Conservation (phyloP, 2,888 invertebrate genomes). For the Hybos culiciformis region DNA sequence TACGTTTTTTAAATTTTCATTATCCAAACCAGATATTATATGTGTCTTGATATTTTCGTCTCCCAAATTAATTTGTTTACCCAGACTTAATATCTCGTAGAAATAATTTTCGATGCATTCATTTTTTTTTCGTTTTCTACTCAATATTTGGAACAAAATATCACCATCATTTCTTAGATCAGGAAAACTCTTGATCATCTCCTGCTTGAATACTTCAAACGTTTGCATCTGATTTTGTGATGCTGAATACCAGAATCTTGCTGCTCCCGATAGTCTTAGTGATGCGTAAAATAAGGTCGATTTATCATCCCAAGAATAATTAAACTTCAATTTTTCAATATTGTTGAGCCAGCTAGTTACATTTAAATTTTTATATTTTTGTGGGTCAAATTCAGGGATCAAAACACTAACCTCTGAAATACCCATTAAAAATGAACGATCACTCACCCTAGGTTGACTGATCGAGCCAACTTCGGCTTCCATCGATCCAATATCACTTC, state of each 20-base stretch:
- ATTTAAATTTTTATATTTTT: background rate
- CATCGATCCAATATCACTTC: too few relatives aligned
- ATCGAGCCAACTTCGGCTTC: too few relatives aligned
- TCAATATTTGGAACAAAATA: background rate
- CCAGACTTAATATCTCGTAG: background rate
- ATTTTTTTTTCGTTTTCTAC: background rate
- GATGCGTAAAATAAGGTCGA: conserved; percentile 3
- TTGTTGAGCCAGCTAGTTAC: background rate
- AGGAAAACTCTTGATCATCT: background rate
- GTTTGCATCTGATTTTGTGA: background rate
- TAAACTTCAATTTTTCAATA: background rate
- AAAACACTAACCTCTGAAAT: background rate
- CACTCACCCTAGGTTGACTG: too few relatives aligned
- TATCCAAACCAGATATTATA: background rate
- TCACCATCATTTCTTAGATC: background rate
- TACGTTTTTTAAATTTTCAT: background rate
- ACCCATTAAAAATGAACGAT: background rate
- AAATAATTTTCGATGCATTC: background rate
- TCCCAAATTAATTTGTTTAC: background rate
- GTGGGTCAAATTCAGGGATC: background rate
- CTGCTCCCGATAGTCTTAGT: background rate
- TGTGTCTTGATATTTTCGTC: background rate
- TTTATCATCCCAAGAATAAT: background rate
- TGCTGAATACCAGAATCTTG: background rate
- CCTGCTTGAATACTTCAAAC: background rate